phyloP scores from a whole-genome alignment of 2,113 vertebrate species.

The Sceloporus undulatus region DNA sequence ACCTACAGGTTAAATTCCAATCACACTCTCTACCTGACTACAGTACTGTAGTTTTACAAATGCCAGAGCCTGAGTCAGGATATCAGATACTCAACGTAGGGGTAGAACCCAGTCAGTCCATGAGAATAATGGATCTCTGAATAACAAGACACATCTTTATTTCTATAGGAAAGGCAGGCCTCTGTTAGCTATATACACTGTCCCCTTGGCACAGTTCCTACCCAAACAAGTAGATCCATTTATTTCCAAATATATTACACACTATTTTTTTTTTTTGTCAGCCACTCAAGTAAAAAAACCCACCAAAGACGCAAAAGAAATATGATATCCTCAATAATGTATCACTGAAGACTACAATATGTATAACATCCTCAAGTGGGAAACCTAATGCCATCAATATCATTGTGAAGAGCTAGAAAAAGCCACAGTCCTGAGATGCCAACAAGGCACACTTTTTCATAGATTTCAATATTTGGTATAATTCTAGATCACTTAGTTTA shows the following conservation, averaged over 20 bases:
- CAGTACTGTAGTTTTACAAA: constrained; percentile 29
- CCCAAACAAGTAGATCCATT: not conserved
- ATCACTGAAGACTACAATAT: not conserved
- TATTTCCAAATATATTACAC: too few species aligned
- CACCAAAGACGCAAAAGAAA: not conserved
- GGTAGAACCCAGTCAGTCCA: not conserved
- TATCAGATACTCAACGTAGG: not conserved
- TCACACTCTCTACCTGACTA: constrained; percentile 29
- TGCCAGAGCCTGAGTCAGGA: not conserved
- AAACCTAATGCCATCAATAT: not conserved
- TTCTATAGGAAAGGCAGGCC: not conserved
- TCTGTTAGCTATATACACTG: not conserved
- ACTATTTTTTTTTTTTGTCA: constrained; percentile 1
- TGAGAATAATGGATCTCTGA: not conserved
- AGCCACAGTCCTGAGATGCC: not conserved
- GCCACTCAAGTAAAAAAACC: not conserved
- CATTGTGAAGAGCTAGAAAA: not conserved
- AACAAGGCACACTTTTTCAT: not conserved
- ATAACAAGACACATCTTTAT: not conserved
- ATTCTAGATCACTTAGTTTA: not conserved
- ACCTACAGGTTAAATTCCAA: constrained; percentile 29
- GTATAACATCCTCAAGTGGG: not conserved
- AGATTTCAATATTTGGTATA: not conserved
- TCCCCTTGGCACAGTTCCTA: not conserved
- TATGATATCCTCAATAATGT: not conserved